A percentile compares a stretch with the other conserved stretches of the same genome.
Conservation (phyloP, 2,888 invertebrate species). For the Drosophila bunnanda region DNA sequence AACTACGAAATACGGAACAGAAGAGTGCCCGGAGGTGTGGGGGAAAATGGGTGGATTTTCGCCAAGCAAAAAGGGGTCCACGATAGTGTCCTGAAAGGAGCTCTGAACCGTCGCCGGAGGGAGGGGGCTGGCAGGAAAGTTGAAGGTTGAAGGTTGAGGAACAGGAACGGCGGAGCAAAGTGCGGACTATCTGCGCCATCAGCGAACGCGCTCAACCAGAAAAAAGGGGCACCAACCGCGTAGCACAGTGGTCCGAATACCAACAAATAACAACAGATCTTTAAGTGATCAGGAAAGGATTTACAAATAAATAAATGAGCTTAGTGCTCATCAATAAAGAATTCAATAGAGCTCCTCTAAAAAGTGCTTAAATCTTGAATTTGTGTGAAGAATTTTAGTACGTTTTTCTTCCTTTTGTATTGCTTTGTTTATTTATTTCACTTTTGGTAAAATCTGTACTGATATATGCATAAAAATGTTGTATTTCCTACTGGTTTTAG, state of each 20-base stretch:
- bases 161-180: constrained; percentile 11
- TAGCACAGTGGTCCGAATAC: constrained; percentile 12
- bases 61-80: constrained; percentile 24
- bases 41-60: constrained; percentile 11
- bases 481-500: not conserved
- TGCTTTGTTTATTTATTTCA: not conserved
- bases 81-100: constrained; percentile 46
- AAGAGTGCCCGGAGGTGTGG: constrained; percentile 6
- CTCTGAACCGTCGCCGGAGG: not conserved
- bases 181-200: constrained; percentile 51
- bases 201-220: constrained; percentile 69
- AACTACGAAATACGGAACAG: constrained; percentile 40
- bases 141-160: constrained; percentile 9
- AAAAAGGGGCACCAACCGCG: constrained; percentile 40
- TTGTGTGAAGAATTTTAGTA: not conserved
- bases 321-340: too few relatives aligned
- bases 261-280: too few relatives aligned
- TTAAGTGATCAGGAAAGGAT: not conserved
- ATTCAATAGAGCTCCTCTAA: too few relatives aligned
- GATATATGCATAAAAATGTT: too few relatives aligned
- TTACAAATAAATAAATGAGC: not conserved
- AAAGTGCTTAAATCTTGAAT: too few relatives aligned
- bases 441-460: too few relatives aligned
- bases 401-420: not conserved
- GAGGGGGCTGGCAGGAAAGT: not conserved